Percentiles rank a stretch among this genome's conserved stretches.
phyloP scores from a whole-genome alignment of 2,113 vertebrate genomes.

The Entomyzon cyanotis region DNA sequence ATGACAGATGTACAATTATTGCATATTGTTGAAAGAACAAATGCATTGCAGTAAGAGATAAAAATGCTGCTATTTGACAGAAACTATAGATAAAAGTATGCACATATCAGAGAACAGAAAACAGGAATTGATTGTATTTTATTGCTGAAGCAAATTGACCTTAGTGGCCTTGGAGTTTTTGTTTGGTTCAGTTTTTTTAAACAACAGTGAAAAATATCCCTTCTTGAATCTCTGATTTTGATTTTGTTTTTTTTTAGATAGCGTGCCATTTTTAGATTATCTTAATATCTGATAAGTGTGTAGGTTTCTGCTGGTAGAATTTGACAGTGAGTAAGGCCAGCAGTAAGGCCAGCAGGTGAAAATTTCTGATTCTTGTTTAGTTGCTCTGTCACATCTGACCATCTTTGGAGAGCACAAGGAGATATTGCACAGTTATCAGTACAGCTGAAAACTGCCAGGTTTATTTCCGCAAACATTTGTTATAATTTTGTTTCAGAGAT shows the following conservation, averaged over 20 bases:
- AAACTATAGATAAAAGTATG: neutral
- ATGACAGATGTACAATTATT: neutral
- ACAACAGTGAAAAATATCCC: neutral
- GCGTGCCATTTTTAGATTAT: rapidly evolving
- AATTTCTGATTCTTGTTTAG: neutral
- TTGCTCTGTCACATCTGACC: neutral
- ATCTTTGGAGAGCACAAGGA: neutral
- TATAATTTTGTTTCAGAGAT: neutral
- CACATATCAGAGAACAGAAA: neutral
- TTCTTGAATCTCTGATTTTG: neutral
- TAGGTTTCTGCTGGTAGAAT: neutral
- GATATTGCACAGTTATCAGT: neutral
- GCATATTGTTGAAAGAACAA: neutral
- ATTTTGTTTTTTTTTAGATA: neutral
- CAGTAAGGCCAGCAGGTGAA: neutral
- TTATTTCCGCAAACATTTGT: neutral
- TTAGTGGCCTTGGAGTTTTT: neutral
- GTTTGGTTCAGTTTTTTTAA: neutral
- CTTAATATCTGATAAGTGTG: neutral
- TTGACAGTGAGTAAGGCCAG: neutral
- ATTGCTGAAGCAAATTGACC: neutral
- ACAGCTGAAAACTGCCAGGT: neutral
- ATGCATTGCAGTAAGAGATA: neutral
- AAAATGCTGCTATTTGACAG: neutral
- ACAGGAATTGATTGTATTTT: neutral